phyloP scores from a whole-genome alignment of 2,888 invertebrate species.

The Stenoptilia bipunctidactyla region DNA sequence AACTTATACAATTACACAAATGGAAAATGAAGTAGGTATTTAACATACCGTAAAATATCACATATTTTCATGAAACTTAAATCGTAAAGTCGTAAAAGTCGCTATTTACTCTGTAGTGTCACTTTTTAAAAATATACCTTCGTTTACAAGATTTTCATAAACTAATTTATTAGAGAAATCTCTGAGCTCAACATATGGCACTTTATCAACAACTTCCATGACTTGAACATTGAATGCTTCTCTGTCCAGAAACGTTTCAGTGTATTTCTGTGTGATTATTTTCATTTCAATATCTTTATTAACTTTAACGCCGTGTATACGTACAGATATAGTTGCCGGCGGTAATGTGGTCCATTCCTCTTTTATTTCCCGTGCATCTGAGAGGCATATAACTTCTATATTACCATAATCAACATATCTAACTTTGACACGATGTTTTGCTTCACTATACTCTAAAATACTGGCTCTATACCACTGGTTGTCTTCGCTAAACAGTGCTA shows the following conservation, averaged over 20 bases:
- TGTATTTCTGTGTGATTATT: constrained; percentile 31
- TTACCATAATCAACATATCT: constrained; percentile 85
- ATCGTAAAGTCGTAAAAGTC: too few relatives aligned
- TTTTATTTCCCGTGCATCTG: constrained; percentile 58
- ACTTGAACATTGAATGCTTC: constrained; percentile 43
- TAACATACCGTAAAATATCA: too few relatives aligned
- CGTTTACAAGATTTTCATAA: constrained; percentile 37
- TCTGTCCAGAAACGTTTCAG: constrained; percentile 34
- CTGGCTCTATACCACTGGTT: constrained; percentile 79
- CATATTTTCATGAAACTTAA: too few relatives aligned
- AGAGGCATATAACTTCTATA: constrained; percentile 55
- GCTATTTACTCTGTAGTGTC: too few relatives aligned
- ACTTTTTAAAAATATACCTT: constrained; percentile 20
- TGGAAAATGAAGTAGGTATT: too few relatives aligned
- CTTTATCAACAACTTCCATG: constrained; percentile 20
- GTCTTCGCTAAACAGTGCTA: constrained; percentile 73
- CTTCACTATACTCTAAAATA: constrained; percentile 62
- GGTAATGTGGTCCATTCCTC: constrained; percentile 62
- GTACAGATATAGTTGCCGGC: constrained; percentile 60
- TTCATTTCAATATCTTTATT: constrained; percentile 35
- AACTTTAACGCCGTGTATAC: constrained; percentile 42
- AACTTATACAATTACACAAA: too few relatives aligned
- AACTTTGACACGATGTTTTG: constrained; percentile 64
- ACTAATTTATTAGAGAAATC: constrained; percentile 30
- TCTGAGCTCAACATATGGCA: constrained; percentile 39